These are phyloP conservation scores for Haemorhous mexicanus DNA, from an alignment of 2,113 vertebrate genomes.

Conservation along the genomic window DNA sequence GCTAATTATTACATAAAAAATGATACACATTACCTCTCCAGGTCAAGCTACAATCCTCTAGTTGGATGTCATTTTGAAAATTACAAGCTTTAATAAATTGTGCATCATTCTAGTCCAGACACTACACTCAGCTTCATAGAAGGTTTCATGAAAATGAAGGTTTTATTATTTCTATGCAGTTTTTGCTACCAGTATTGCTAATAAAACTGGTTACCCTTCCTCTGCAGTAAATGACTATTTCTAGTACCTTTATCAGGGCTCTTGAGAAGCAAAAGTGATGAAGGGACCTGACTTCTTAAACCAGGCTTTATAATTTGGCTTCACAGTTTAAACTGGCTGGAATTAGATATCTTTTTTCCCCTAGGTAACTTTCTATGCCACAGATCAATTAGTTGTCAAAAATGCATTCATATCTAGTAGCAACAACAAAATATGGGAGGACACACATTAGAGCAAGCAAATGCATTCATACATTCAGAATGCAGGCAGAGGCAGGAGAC, in stretches of 20 bases:
- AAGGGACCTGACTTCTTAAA: not conserved
- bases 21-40: not conserved
- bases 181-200: not conserved
- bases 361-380: not conserved
- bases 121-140: not conserved
- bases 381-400: not conserved
- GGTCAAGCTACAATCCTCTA: not conserved
- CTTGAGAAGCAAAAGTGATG: not conserved
- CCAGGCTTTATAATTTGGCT: not conserved
- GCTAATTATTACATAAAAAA: not conserved
- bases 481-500: slow-evolving; percentile 3
- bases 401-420: not conserved
- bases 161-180: not conserved
- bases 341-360: not conserved
- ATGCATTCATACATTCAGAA: slow-evolving; percentile 10
- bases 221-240: not conserved
- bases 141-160: not conserved
- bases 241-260: not conserved
- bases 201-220: not conserved
- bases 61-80: not conserved
- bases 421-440: not conserved
- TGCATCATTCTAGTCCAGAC: not conserved
- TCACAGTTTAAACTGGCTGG: not conserved
- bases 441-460: slow-evolving; percentile 1
- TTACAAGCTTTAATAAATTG: not conserved